Conservation (phyloP, 1,140 invertebrate species). For the Muscidifurax raptorellus region DNA sequence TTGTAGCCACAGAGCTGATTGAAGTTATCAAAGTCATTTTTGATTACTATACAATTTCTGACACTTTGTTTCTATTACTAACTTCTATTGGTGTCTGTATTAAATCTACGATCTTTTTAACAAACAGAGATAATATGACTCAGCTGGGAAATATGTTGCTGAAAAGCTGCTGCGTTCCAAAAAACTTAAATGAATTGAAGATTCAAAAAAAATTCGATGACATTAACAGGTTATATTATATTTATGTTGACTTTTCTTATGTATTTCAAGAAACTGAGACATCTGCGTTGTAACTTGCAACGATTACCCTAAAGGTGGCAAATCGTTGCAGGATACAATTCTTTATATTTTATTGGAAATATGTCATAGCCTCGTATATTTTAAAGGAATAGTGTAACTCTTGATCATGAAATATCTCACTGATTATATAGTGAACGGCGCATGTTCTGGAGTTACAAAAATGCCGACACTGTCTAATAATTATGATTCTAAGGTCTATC, state of each 20-base stretch:
- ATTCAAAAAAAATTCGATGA: constrained; percentile 53
- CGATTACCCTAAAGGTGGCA: too few relatives aligned
- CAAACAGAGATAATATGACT: constrained; percentile 37
- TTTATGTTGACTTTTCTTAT: background rate
- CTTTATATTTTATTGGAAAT: too few relatives aligned
- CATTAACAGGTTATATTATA: constrained; percentile 47
- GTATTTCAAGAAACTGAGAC: background rate
- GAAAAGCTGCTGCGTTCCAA: constrained; percentile 30
- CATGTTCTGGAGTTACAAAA: too few relatives aligned
- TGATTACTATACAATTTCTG: constrained; percentile 48
- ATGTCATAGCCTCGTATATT: too few relatives aligned
- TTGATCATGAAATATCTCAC: too few relatives aligned
- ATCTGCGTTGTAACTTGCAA: too few relatives aligned
- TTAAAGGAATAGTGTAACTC: too few relatives aligned
- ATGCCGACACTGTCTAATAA: too few relatives aligned
- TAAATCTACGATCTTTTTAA: constrained; percentile 48
- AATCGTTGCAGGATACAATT: too few relatives aligned
- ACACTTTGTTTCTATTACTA: constrained; percentile 51
- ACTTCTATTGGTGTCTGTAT: constrained; percentile 46
- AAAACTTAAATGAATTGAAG: constrained; percentile 13
- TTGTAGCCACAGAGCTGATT: constrained; percentile 52
- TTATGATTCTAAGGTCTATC: too few relatives aligned
- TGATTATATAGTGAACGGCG: too few relatives aligned
- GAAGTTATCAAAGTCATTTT: constrained; percentile 48
- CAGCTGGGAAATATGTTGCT: constrained; percentile 9